phyloP scores from a whole-genome alignment of 2,888 invertebrate species.

The Halictus quadricinctus region DNA sequence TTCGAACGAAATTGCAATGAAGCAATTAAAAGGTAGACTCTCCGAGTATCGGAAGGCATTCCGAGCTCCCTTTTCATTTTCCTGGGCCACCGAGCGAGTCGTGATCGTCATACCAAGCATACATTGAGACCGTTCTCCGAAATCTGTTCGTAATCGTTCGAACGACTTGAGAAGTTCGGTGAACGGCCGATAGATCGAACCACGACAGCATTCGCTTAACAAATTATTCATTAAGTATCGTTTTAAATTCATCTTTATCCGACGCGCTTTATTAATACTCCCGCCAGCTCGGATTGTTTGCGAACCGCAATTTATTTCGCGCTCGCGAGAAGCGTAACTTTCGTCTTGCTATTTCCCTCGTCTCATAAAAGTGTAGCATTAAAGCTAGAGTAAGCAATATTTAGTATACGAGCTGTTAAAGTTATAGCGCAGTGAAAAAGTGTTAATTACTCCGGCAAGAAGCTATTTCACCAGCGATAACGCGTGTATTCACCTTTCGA shows the following conservation, averaged over 20 bases:
- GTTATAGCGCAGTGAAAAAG: neutral
- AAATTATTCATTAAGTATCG: neutral
- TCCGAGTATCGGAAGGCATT: neutral
- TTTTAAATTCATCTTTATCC: neutral
- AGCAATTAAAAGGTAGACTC: neutral
- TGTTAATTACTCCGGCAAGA: neutral
- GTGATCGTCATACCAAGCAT: neutral
- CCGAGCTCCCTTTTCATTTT: neutral
- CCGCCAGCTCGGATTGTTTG: neutral
- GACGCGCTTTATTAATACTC: neutral
- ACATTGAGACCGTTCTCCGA: neutral
- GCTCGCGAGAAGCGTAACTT: neutral
- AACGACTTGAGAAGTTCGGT: neutral
- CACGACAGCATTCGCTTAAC: neutral
- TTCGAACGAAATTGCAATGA: constrained; percentile 4
- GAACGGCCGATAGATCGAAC: neutral
- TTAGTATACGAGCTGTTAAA: neutral
- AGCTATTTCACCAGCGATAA: neutral
- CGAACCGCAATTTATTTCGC: neutral
- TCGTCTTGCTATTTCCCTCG: neutral
- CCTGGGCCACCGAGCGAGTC: neutral
- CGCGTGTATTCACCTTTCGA: neutral
- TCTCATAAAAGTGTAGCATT: neutral
- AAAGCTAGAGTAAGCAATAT: neutral
- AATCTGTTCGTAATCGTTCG: neutral